Conservation (phyloP, 1,140 invertebrate genomes). For the Drosophila cardini region DNA sequence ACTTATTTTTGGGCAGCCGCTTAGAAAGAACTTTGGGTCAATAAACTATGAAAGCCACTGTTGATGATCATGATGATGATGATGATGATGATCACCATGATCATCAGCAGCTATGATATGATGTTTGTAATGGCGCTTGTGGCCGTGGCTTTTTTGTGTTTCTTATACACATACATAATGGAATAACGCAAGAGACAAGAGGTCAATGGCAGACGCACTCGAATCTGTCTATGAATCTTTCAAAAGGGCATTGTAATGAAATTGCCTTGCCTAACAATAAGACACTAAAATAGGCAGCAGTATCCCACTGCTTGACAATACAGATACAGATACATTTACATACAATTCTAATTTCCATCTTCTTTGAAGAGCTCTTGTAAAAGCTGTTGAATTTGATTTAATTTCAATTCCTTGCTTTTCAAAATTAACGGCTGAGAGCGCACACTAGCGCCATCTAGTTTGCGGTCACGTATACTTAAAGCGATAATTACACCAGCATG, state of each 20-base stretch:
- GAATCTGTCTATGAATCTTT: slow-evolving; percentile 38
- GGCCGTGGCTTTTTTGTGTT: slow-evolving; percentile 58
- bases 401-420: slow-evolving; percentile 8
- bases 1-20: slow-evolving; percentile 61
- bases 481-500: not conserved
- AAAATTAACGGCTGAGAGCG: slow-evolving; percentile 18
- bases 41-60: slow-evolving; percentile 69
- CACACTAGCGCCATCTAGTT: slow-evolving; percentile 28
- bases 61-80: slow-evolving; percentile 46
- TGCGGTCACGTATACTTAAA: not conserved
- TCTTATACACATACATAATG: slow-evolving; percentile 50
- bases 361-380: slow-evolving; percentile 3
- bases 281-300: slow-evolving; percentile 5
- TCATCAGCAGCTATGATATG: slow-evolving; percentile 39
- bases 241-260: slow-evolving; percentile 46
- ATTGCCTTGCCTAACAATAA: slow-evolving; percentile 30
- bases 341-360: slow-evolving; percentile 5
- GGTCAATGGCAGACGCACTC: slow-evolving; percentile 69
- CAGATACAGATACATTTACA: slow-evolving; percentile 26
- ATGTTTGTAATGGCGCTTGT: slow-evolving; percentile 45
- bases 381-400: slow-evolving; percentile 6
- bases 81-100: slow-evolving; percentile 35
- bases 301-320: not conserved
- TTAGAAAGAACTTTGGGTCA: slow-evolving; percentile 69
- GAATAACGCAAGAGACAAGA: slow-evolving; percentile 29